Base-by-base conservation (phyloP, 2,888 invertebrate species). In the Itoplectis maculator region DNA sequence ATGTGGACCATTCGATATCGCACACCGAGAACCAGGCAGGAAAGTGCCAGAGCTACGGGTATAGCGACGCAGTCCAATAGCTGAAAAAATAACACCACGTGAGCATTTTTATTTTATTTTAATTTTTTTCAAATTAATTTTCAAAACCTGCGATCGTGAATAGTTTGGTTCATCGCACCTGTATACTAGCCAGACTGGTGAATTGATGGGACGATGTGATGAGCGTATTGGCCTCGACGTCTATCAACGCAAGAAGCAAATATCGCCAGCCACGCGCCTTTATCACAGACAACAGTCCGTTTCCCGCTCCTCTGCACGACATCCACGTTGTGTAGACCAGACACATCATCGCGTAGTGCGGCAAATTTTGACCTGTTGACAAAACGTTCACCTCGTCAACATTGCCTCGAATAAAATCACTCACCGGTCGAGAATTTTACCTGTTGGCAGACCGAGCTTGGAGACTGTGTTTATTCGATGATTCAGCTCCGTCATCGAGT, bases 161-260 rank as follows among this genome's bases (percentile, higher is more conserved):
- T 6, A 49, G n/a, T 49, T 35, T 29, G 15, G n/a, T 29, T 49
- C 0, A n/a, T 37, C 40, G 13, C 42, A 96, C 96, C 95, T 96
- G 96, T 86, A 96, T 95, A 89, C 96, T 96, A 59, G 96, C 95
- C 76, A 96, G 93, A 82, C 95, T 96, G 9, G 96, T 96, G 90
- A 95, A 96, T 88, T 95, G 95, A 93, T 97, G 97, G 0, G 97
- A 97, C 91, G 96, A 95, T 15, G 97, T 96, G 82, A 97, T 94
- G 82, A 97, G 93, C 92, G 96, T 97, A 90, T 96, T 96, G 6
- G 97, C 97, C 93, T 97, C 97, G n/a, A 98, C 97, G 90, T 98
- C 97, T 82, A 97, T 94, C 68, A 96, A 93, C 40, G 97, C 96
- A 13, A 97, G 94, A 85, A 97, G 93, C 82, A 97, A 93, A 88